A percentile compares a stretch with the other conserved stretches of the same genome.
Evolutionary conservation across 2,888 invertebrate species (phyloP).

Genomic region (Dexiosoma caninum): DNA sequence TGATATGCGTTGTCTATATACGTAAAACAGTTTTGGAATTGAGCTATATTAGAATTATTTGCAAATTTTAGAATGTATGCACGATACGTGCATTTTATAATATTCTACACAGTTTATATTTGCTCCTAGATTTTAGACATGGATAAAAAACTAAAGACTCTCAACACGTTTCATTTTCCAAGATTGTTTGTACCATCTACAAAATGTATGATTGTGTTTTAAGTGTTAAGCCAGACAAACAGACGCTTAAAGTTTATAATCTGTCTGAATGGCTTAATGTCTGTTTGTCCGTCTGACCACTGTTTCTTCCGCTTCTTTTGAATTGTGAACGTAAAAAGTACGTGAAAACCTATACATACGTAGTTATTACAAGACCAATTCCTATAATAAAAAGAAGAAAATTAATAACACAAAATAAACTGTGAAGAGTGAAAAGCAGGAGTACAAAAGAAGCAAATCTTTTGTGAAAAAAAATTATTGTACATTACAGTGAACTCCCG

Average conservation of each 20-base stretch:
- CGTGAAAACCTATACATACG: background rate
- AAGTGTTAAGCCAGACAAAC: slow-evolving; percentile 63
- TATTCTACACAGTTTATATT: slow-evolving; percentile 23
- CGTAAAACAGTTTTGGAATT: slow-evolving; percentile 29
- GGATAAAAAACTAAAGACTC: slow-evolving; percentile 51
- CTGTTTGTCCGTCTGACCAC: slow-evolving; percentile 27
- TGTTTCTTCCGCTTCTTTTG: slow-evolving; percentile 27
- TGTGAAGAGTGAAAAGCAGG: slow-evolving; percentile 13
- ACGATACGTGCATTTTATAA: slow-evolving; percentile 41
- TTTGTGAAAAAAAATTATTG: too few relatives aligned
- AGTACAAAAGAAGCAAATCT: background rate
- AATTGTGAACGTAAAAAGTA: slow-evolving; percentile 36
- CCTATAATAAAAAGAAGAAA: background rate
- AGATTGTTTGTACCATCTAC: slow-evolving; percentile 24
- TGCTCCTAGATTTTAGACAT: slow-evolving; percentile 47
- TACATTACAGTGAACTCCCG: too few relatives aligned
- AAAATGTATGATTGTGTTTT: background rate
- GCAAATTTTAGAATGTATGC: slow-evolving; percentile 27
- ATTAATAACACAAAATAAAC: background rate
- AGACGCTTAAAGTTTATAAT: slow-evolving; percentile 66
- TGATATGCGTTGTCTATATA: too few relatives aligned
- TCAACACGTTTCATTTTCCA: slow-evolving; percentile 55
- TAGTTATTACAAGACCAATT: slow-evolving; percentile 46
- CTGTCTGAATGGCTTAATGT: slow-evolving; percentile 46
- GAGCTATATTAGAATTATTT: slow-evolving; percentile 8